Conservation (phyloP, 1,140 invertebrate genomes). For the Drosophila elegans region DNA sequence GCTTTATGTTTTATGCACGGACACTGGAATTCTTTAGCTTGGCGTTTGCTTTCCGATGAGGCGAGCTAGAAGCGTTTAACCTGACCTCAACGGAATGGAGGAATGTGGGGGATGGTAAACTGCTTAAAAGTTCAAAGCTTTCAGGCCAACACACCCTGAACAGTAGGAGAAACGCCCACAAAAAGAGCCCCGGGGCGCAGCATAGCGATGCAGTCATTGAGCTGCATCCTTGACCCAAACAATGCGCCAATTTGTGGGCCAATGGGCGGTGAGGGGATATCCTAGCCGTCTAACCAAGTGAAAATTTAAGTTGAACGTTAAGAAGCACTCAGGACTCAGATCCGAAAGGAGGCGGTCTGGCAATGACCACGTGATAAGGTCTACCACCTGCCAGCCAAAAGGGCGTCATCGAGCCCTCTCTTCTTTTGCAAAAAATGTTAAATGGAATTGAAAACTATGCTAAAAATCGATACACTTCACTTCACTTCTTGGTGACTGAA, state of each 20-base stretch:
- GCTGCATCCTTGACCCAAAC: conserved; percentile 72
- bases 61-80: conserved; percentile 8
- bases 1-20: conserved; percentile 65
- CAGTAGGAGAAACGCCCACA: conserved; percentile 16
- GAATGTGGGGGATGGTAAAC: background rate
- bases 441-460: too few species aligned
- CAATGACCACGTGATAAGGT: conserved; percentile 35
- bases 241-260: conserved; percentile 62
- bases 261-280: background rate
- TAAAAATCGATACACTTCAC: too few species aligned
- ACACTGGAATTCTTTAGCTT: conserved; percentile 47
- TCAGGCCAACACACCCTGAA: conserved; percentile 38
- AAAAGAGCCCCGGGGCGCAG: conserved; percentile 18
- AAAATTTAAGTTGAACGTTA: conserved; percentile 44
- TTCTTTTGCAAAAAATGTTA: too few species aligned
- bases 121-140: conserved; percentile 70
- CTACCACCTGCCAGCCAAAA: too few species aligned
- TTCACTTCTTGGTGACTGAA: too few species aligned
- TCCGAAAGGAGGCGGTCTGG: conserved; percentile 4
- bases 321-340: conserved; percentile 1
- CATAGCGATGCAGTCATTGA: conserved; percentile 36
- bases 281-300: conserved; percentile 24
- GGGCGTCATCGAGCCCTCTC: too few species aligned
- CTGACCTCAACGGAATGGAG: conserved; percentile 19
- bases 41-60: conserved; percentile 24